phyloP scores from a whole-genome alignment of 2,888 invertebrate species.

The Bugulina stolonifera region DNA sequence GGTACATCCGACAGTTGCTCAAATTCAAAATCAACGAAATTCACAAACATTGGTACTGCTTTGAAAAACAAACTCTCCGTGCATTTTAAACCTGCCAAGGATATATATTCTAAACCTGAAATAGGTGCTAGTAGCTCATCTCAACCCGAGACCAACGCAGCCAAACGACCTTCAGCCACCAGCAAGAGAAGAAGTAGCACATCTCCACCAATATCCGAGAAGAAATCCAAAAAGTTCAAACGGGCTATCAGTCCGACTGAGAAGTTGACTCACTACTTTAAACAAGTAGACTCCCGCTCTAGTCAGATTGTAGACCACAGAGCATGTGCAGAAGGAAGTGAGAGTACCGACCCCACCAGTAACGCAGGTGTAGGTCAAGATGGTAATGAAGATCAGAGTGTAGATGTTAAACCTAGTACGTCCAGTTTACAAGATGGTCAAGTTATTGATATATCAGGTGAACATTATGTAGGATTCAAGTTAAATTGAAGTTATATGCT shows the following conservation, averaged over 20 bases:
- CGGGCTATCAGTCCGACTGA: constrained; percentile 2
- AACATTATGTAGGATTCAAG: background rate
- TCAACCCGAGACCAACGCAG: background rate
- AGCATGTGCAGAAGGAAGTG: background rate
- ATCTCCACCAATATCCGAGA: background rate
- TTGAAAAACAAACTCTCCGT: background rate
- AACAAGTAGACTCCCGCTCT: background rate
- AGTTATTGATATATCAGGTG: background rate
- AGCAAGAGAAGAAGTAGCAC: background rate
- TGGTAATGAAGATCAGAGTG: background rate
- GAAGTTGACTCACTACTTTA: constrained; percentile 17
- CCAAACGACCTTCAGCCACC: background rate
- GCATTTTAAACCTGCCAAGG: background rate
- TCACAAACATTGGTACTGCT: background rate
- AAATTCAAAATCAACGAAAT: too few relatives aligned
- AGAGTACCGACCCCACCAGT: too few relatives aligned
- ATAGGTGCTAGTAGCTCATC: background rate
- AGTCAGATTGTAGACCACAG: background rate
- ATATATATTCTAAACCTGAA: background rate
- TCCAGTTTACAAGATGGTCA: background rate
- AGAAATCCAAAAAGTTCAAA: background rate
- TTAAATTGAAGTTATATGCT: too few relatives aligned
- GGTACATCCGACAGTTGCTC: too few relatives aligned
- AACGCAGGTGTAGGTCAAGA: too few relatives aligned
- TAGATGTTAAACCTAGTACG: background rate